A percentile compares a stretch with the other conserved stretches of the same genome.
Conservation (phyloP, 92 coral and sea anemone genomes). For the Porites evermanni region DNA sequence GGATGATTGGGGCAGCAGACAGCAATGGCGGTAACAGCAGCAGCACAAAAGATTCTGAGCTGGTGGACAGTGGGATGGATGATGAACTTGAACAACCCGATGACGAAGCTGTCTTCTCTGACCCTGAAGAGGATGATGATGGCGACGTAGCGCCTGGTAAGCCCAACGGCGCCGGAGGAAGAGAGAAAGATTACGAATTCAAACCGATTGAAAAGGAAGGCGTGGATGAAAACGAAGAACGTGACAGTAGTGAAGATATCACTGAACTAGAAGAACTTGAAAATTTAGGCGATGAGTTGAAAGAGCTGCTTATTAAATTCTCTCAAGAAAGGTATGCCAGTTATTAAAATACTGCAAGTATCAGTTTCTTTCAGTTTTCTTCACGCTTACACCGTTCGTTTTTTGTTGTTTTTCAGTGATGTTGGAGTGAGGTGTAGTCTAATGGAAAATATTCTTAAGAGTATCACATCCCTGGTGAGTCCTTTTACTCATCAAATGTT, state of each 20-base stretch:
- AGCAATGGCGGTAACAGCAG: constrained; percentile 47
- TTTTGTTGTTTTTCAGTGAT: constrained; percentile 61
- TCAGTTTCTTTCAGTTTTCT: neutral
- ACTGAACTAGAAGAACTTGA: constrained; percentile 89
- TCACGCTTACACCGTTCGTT: neutral
- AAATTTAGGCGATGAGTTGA: constrained; percentile 84
- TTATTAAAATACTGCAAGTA: neutral
- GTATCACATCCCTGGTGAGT: constrained; percentile 80
- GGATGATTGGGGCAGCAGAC: constrained; percentile 57
- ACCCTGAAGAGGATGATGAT: constrained; percentile 96
- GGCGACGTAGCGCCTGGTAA: constrained; percentile 63
- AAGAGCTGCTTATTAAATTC: constrained; percentile 85
- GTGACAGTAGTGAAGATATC: constrained; percentile 88
- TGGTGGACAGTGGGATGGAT: constrained; percentile 88
- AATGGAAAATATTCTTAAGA: constrained; percentile 85
- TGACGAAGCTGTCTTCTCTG: constrained; percentile 97
- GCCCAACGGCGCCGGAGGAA: constrained; percentile 42
- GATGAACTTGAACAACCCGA: constrained; percentile 87
- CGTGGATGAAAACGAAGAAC: constrained; percentile 77
- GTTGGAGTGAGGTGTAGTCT: constrained; percentile 72
- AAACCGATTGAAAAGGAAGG: constrained; percentile 84
- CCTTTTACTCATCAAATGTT: neutral
- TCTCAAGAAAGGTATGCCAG: constrained; percentile 75
- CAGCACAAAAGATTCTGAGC: constrained; percentile 60
- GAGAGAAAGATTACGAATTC: constrained; percentile 85